These are phyloP conservation scores for Bombus pascuorum DNA, from an alignment of 1,140 invertebrate genomes.

Conservation along the genomic window DNA sequence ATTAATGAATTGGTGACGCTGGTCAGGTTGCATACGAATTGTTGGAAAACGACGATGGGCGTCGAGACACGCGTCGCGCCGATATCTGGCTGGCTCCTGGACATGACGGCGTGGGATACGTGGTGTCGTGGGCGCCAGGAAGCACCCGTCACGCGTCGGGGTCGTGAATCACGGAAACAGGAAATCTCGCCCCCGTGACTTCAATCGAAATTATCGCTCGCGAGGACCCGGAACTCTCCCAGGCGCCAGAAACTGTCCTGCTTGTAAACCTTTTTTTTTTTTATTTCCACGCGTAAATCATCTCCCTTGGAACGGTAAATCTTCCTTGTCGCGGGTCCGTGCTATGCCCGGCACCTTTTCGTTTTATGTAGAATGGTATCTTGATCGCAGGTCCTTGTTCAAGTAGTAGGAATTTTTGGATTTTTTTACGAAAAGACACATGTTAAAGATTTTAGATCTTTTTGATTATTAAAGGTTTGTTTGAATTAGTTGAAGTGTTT, in stretches of 20 bases:
- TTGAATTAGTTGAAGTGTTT: no score
- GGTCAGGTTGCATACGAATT: constrained; percentile 56
- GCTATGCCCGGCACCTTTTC: not conserved
- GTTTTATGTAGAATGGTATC: not conserved
- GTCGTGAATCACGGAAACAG: constrained; percentile 68
- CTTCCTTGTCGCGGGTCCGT: not conserved
- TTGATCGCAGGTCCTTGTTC: not conserved
- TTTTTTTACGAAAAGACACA: no score
- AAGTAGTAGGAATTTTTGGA: not conserved
- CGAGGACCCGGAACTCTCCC: constrained; percentile 58
- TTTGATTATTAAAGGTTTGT: no score
- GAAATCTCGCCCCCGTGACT: constrained; percentile 67
- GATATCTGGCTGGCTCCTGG: constrained; percentile 55
- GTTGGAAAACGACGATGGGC: not conserved
- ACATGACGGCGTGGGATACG: constrained; percentile 31
- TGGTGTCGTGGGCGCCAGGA: constrained; percentile 60
- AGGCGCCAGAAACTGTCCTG: constrained; percentile 47
- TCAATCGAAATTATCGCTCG: constrained; percentile 62
- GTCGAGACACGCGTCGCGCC: constrained; percentile 57
- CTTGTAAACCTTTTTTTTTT: constrained; percentile 14
- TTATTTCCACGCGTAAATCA: not conserved
- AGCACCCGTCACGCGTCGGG: constrained; percentile 60
- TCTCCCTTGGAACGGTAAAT: constrained; percentile 15
- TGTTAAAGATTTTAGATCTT: no score
- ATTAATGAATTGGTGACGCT: constrained; percentile 61